These are phyloP conservation scores for Etheostoma spectabile DNA, from an alignment of 2,113 vertebrate species.

Conservation along the genomic window DNA sequence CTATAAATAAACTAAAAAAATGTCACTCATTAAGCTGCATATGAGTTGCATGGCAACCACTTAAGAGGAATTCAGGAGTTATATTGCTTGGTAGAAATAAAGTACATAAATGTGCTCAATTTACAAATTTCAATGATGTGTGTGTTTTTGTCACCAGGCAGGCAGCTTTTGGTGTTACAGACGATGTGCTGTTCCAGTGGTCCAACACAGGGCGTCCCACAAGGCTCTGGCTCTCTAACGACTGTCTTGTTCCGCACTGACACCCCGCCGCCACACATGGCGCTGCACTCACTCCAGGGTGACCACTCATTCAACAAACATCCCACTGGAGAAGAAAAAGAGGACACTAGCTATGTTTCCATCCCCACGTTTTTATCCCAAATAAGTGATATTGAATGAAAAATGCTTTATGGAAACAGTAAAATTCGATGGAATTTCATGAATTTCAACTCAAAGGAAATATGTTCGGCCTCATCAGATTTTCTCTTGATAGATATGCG, in stretches of 20 bases:
- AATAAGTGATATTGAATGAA: too few species aligned
- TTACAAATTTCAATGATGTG: not conserved
- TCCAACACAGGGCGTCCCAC: constrained; percentile 72
- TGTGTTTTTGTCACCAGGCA: constrained; percentile 77
- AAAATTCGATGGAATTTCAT: too few species aligned
- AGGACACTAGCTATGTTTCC: too few species aligned
- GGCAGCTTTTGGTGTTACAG: constrained; percentile 87
- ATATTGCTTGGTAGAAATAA: not conserved
- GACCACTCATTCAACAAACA: constrained; percentile 87
- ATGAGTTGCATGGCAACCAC: not conserved
- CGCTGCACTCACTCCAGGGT: constrained; percentile 86
- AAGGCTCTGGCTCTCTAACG: constrained; percentile 68
- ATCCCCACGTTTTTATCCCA: too few species aligned
- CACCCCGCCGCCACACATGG: constrained; percentile 79
- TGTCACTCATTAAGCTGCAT: not conserved
- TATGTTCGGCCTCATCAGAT: too few species aligned
- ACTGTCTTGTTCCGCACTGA: constrained; percentile 80
- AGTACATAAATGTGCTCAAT: not conserved
- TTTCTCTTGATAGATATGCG: too few species aligned
- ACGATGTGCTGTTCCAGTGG: constrained; percentile 81
- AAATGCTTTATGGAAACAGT: too few species aligned
- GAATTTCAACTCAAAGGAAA: too few species aligned
- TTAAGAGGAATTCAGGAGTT: not conserved
- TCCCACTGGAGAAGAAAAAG: constrained; percentile 61
- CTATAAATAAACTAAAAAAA: not conserved